Percentiles rank a stretch among this genome's conserved stretches.
Conservation (phyloP, 2,113 vertebrate genomes). For the Anolis carolinensis region DNA sequence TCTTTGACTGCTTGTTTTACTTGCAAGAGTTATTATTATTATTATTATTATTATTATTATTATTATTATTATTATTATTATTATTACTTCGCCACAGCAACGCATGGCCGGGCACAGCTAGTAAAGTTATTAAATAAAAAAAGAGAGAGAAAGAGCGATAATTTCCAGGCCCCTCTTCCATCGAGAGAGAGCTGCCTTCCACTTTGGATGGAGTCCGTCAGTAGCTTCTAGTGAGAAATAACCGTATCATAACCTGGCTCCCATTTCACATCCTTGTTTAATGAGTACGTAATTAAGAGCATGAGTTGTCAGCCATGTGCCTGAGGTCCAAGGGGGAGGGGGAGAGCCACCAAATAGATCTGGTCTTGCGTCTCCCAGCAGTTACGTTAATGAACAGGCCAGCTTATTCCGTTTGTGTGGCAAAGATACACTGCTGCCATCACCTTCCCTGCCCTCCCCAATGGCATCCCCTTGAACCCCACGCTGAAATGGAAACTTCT, state of each 20-base stretch:
- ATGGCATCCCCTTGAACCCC: accelerated
- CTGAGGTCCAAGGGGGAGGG: neutral
- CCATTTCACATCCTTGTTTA: accelerated
- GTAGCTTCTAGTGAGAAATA: neutral
- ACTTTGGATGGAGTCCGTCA: neutral
- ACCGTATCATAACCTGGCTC: neutral
- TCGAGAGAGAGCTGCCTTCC: neutral
- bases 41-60: too few relatives aligned
- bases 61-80: too few relatives aligned
- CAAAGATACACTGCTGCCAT: accelerated
- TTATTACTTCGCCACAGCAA: too few relatives aligned
- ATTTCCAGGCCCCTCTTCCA: accelerated
- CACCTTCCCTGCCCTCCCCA: neutral
- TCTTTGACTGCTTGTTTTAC: too few relatives aligned
- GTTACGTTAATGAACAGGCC: neutral
- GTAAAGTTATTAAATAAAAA: too few relatives aligned
- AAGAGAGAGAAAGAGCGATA: too few relatives aligned
- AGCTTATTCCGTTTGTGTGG: neutral
- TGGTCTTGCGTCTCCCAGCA: neutral
- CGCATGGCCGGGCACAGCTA: too few relatives aligned
- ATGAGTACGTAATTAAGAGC: constrained; percentile 29
- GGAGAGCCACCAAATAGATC: neutral
- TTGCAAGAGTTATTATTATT: too few relatives aligned
- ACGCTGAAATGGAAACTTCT: neutral
- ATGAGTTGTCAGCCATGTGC: neutral